Conservation (phyloP, 2,113 vertebrate genomes). For the Pseudopodoces humilis region DNA sequence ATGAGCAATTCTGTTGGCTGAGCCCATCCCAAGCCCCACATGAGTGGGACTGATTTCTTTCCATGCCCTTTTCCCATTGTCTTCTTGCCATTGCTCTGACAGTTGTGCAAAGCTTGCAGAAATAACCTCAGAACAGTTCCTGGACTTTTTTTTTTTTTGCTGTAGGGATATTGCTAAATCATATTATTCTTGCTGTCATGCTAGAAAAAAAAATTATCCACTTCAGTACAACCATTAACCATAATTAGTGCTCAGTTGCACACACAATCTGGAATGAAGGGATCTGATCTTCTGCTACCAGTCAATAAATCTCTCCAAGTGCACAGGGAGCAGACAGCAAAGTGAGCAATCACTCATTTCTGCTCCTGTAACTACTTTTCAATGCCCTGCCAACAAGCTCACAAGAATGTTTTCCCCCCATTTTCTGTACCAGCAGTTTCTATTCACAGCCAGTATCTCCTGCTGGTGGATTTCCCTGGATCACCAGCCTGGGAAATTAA, state of each 20-base stretch:
- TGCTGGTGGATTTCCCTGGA: not conserved
- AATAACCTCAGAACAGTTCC: not conserved
- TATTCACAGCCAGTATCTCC: not conserved
- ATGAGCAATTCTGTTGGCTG: not conserved
- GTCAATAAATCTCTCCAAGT: slow-evolving; percentile 29
- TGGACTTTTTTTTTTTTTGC: not conserved
- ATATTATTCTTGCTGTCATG: slow-evolving; percentile 41
- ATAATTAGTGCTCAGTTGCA: slow-evolving; percentile 36
- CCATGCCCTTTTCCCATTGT: not conserved
- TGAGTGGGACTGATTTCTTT: not conserved
- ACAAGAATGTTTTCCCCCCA: not conserved
- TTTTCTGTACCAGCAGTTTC: not conserved
- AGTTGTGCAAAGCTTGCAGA: slow-evolving; percentile 8
- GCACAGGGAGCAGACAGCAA: not conserved
- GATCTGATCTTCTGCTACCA: slow-evolving; percentile 32
- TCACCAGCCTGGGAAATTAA: not conserved
- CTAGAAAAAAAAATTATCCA: not conserved
- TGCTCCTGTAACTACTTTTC: not conserved
- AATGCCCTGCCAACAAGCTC: not conserved
- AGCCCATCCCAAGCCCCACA: not conserved
- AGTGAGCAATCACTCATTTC: slow-evolving; percentile 14
- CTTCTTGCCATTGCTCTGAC: not conserved
- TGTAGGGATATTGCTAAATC: slow-evolving; percentile 25
- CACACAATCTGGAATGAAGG: not conserved
- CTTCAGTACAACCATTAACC: slow-evolving; percentile 42